These are phyloP conservation scores for Dicycla oo DNA, from an alignment of 2,888 invertebrate species.

Conservation along the genomic window DNA sequence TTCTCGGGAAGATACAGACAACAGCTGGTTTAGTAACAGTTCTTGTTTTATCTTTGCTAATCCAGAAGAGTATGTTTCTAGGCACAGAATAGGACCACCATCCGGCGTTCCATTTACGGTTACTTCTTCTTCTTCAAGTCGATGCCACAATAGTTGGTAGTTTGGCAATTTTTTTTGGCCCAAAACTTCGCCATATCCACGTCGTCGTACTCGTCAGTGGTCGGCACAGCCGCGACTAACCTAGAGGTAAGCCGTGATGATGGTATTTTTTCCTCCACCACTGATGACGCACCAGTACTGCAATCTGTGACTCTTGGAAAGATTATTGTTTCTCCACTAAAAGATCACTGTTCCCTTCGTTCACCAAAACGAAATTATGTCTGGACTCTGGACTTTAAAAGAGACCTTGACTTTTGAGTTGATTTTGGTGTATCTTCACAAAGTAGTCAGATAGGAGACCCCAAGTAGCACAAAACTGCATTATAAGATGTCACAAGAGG, in stretches of 20 bases:
- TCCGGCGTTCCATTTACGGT: not conserved
- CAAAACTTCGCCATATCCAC: not conserved
- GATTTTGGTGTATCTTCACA: too few relatives aligned
- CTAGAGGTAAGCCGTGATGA: not conserved
- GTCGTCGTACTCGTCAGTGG: too few relatives aligned
- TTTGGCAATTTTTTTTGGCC: not conserved
- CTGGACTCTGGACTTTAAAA: too few relatives aligned
- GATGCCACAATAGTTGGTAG: not conserved
- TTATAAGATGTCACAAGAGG: too few relatives aligned
- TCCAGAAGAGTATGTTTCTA: not conserved
- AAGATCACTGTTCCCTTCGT: not conserved
- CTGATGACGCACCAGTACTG: too few relatives aligned
- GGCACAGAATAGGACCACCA: not conserved
- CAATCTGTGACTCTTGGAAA: not conserved
- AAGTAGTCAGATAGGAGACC: not conserved
- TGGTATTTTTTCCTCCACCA: not conserved
- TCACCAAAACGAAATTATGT: not conserved
- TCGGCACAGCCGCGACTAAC: not conserved
- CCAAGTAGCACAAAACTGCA: too few relatives aligned
- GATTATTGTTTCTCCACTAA: not conserved
- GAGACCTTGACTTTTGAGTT: too few relatives aligned
- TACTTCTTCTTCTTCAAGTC: not conserved
- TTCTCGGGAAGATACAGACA: not conserved
- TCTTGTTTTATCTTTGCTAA: not conserved
- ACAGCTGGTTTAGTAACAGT: not conserved